Evolutionary conservation across 2,888 invertebrate species (phyloP), one percentile per base, ranked within the genome.

Genomic region (Keiferia lycopersicella): DNA sequence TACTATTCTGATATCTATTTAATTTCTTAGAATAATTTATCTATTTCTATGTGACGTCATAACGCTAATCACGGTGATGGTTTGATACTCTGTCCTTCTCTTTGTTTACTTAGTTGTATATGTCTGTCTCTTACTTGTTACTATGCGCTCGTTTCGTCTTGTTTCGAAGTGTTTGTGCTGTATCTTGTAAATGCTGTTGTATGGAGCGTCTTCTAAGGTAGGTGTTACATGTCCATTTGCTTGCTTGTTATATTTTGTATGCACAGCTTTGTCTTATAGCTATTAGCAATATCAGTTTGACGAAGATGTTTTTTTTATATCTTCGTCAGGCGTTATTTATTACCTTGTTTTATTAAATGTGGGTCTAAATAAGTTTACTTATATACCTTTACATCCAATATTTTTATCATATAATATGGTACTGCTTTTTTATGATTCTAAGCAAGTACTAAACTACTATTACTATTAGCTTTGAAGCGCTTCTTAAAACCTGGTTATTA

Each of bases 41-140:
- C 7, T 61, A 61, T 39, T 11, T 50, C 60, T 72, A 67, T 75
- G 74, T 76, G 74, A 68, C 66, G 74, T 80, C 68, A 39, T 66
- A 66, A 66, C 71, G 80, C 82, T 83, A 81, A 79, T 87, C 86
- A 86, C 81, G 91, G 91, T 91, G 91, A 87, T 86, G 91, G 91
- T 91, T 91, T 90, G 91, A 90, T 91, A 89, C 88, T 85, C 75
- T 81, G 66, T 71, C 75, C 77, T 74, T 73, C 70, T 73, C 64
- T 71, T 64, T 78, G 75, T 83, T 79, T 82, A 75, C 16, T 53
- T 26, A 26, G 26, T 62, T 67, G 20, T 64, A 50, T 66, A 22
- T 65, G 39, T 66, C 38, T 58, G 22, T 70, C 64, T 64, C 66
- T 60, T 68, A 72, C 56, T 45, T 34, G 16, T 67, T 56, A 66